Conservation (phyloP, 2,113 vertebrate genomes). For the Ochotona princeps region DNA sequence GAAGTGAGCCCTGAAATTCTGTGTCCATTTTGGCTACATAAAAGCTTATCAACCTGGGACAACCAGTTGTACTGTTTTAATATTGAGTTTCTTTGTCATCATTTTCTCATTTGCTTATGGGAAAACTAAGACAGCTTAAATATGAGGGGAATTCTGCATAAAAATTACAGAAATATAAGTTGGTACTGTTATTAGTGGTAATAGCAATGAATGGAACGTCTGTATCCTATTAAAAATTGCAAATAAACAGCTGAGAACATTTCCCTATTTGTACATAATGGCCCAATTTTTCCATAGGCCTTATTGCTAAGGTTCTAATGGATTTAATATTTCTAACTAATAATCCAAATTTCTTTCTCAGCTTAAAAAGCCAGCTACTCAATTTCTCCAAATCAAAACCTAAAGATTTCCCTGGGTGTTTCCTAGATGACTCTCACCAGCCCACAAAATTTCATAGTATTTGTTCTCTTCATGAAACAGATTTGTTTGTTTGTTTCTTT, state of each 20-base stretch:
- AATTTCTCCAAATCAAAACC: constrained; percentile 48
- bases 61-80: background rate
- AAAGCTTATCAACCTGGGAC: background rate
- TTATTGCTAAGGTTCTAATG: constrained; percentile 32
- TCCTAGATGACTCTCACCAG: background rate
- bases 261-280: background rate
- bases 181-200: background rate
- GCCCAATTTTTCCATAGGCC: background rate
- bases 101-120: background rate
- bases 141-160: background rate
- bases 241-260: constrained; percentile 5
- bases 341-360: constrained; percentile 51
- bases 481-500: background rate
- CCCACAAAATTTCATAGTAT: background rate
- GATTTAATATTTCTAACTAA: constrained; percentile 29
- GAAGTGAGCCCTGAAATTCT: background rate
- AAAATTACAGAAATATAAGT: background rate
- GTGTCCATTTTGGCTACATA: background rate
- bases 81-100: background rate
- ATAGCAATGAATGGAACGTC: background rate
- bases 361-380: background rate
- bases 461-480: background rate
- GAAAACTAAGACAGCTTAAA: background rate
- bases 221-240: background rate
- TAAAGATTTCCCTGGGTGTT: background rate